phyloP scores from a whole-genome alignment of 2,113 vertebrate species.

The Python bivittatus region DNA sequence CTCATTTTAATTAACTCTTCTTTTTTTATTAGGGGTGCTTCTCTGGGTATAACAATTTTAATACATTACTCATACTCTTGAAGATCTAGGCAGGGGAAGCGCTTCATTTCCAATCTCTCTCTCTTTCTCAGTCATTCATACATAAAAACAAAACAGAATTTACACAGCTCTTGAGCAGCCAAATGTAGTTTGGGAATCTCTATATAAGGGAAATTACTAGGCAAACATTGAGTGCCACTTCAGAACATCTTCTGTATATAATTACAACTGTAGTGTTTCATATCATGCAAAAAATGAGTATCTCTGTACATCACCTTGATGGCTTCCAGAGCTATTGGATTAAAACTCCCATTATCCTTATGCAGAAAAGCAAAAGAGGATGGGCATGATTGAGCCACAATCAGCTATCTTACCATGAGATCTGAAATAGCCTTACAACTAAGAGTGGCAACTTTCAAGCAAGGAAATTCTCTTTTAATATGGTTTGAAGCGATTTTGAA shows the following conservation, averaged over 20 bases:
- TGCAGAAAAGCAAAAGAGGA: background rate
- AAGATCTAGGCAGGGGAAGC: background rate
- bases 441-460: background rate
- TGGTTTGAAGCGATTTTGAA: background rate
- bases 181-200: background rate
- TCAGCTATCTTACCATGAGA: background rate
- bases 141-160: background rate
- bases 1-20: background rate
- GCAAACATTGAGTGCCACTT: background rate
- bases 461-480: background rate
- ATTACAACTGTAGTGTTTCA: background rate
- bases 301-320: background rate
- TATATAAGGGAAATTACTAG: background rate
- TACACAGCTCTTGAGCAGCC: background rate
- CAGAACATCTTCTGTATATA: background rate
- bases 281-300: background rate
- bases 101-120: background rate
- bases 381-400: background rate
- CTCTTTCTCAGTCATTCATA: background rate
- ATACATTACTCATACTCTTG: background rate
- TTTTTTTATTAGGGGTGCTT: background rate
- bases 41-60: background rate
- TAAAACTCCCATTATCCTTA: background rate
- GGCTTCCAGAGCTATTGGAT: background rate
- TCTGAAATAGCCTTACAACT: background rate